Conservation (phyloP, 1,140 invertebrate genomes). For the Diachasma alloeum region DNA sequence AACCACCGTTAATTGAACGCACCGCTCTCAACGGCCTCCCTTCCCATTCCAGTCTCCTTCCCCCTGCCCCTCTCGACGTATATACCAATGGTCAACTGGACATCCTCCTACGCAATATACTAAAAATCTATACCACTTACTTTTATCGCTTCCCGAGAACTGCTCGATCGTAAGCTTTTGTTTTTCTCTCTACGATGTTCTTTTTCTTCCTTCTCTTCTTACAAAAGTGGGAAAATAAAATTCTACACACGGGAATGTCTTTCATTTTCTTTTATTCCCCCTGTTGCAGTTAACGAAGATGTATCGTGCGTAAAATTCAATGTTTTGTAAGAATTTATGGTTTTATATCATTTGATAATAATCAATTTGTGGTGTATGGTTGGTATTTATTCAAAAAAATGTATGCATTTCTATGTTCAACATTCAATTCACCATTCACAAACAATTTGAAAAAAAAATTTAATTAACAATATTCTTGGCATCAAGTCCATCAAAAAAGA, state of each 20-base stretch:
- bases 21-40: conserved; percentile 55
- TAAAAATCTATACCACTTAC: conserved; percentile 60
- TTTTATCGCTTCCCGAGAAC: conserved; percentile 50
- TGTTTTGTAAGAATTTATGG: neutral
- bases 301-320: neutral
- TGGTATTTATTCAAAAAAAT: too few species aligned
- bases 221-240: conserved; percentile 27
- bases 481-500: too few species aligned
- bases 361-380: neutral
- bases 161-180: conserved; percentile 12
- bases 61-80: neutral
- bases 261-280: conserved; percentile 16
- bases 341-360: neutral
- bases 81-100: neutral
- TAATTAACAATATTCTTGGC: too few species aligned
- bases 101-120: conserved; percentile 13
- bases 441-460: too few species aligned
- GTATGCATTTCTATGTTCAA: too few species aligned
- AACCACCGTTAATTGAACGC: conserved; percentile 39
- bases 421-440: too few species aligned
- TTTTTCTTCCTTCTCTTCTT: conserved; percentile 33
- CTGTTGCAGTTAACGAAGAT: conserved; percentile 1
- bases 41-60: conserved; percentile 17
- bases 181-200: neutral
- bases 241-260: conserved; percentile 32